A percentile compares a stretch with the other conserved stretches of the same genome.
phyloP scores from a whole-genome alignment of 2,113 vertebrate genomes.

The Setophaga coronata region DNA sequence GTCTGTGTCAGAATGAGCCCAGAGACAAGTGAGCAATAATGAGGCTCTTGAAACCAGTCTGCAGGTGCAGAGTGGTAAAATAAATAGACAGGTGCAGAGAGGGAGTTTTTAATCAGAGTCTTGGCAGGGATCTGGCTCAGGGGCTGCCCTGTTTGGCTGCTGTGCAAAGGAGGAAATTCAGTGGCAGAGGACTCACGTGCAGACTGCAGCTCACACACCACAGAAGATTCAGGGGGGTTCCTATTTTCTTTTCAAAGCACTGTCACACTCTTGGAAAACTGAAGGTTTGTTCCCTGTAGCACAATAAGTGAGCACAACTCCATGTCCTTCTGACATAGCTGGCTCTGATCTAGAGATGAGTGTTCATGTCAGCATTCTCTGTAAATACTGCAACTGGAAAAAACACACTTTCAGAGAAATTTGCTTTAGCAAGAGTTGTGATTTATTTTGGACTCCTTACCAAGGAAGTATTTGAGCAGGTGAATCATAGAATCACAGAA shows the following conservation, averaged over 20 bases:
- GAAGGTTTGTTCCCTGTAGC: neutral
- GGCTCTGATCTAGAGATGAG: neutral
- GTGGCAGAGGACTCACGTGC: neutral
- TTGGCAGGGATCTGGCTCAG: neutral
- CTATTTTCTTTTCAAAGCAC: neutral
- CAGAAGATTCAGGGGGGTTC: neutral
- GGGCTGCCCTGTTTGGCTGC: neutral
- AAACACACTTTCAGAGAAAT: neutral
- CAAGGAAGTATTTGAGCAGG: neutral
- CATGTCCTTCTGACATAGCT: neutral
- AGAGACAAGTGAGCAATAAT: slow-evolving; percentile 23
- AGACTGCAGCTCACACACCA: neutral
- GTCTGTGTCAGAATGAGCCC: neutral
- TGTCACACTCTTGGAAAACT: accelerated
- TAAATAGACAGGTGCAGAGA: slow-evolving; percentile 38
- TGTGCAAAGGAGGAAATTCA: neutral
- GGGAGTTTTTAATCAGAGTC: slow-evolving; percentile 37
- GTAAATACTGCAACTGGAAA: neutral
- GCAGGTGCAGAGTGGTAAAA: slow-evolving; percentile 50
- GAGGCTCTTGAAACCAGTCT: slow-evolving; percentile 52
- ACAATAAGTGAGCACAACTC: neutral
- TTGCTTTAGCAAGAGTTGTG: neutral
- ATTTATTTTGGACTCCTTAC: neutral
- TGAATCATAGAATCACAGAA: neutral
- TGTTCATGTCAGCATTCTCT: neutral